Base-by-base conservation (phyloP, 2,888 invertebrate genomes). In the Exephanes ischioxanthus region DNA sequence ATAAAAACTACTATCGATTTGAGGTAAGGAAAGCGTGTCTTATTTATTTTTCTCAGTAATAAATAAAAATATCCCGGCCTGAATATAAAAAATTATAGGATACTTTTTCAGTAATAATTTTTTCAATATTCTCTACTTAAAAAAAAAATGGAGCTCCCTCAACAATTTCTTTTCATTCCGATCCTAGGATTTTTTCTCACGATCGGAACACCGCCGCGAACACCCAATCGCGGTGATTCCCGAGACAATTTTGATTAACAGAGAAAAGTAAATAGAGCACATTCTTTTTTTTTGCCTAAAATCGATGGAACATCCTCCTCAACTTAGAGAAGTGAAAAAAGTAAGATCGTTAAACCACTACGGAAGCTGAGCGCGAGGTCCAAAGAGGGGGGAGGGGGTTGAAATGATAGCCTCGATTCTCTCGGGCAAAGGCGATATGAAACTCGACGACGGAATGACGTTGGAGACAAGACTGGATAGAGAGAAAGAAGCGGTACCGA, bases 401-500 rank as follows among this genome's bases (percentile, higher is more conserved):
- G 16, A 45, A 75, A 78, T 22, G 68, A 37, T 48, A 72, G 55
- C 70, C 80, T 45, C 73, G 83, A 79, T 76, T 76, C 55, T 80
- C 76, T 41, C 61, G 58, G 19, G 73, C 71, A 82, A 67, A 68
- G 45, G 45, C 77, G 70, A 75, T 75, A 81, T 76, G 85, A 82
- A 79, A 76, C 72, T 83, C 71, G 78, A 77, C 79, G 75, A 72
- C 70, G 26, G 83, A 75, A 70, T 70, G 73, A 82, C 53, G 58
- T 33, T 26, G 51, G 55, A 55, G 73, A 41, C 16, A 51, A 72
- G 51, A 53, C 19, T n/a, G 70, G 79, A 63, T 41, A 70, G 22
- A 72, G 55, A 71, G 55, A 77, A 68, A 79, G 58, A 68, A 37
- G 41, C 78, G 66, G 77, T 71, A 53, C 79, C 68, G 84, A 86